A percentile compares a stretch with the other conserved stretches of the same genome.
phyloP scores from a whole-genome alignment of 2,797 vertebrate species.

The Phyllotis vaccarum region DNA sequence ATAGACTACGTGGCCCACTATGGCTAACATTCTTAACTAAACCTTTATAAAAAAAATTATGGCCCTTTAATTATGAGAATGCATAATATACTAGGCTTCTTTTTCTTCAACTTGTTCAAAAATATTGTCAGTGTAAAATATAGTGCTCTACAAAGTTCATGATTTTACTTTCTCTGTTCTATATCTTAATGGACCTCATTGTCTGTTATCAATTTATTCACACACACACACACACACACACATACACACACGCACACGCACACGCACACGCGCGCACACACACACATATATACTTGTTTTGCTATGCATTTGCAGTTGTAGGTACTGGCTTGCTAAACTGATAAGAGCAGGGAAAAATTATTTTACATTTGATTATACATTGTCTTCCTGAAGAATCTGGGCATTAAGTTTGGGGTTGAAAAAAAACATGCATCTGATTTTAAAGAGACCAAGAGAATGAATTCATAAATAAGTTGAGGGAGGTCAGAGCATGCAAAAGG shows the following conservation, averaged over 20 bases:
- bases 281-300: not conserved
- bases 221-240: too few species aligned
- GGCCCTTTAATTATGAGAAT: not conserved
- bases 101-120: not conserved
- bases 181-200: not conserved
- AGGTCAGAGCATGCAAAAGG: not conserved
- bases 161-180: slow-evolving; percentile 7
- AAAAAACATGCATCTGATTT: not conserved
- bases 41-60: not conserved
- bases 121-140: not conserved
- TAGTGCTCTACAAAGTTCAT: not conserved
- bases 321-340: not conserved
- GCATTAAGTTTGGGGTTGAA: not conserved
- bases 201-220: not conserved
- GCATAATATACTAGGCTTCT: not conserved
- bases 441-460: not conserved
- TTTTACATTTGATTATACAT: not conserved
- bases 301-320: not conserved
- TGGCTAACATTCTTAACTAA: not conserved
- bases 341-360: not conserved
- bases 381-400: slow-evolving; percentile 30
- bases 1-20: not conserved
- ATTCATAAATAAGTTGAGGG: not conserved
- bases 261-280: too few species aligned
- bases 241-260: too few species aligned